These are phyloP conservation scores for Rhopalosiphum nymphaeae DNA, from an alignment of 2,888 invertebrate genomes.

Conservation along the genomic window DNA sequence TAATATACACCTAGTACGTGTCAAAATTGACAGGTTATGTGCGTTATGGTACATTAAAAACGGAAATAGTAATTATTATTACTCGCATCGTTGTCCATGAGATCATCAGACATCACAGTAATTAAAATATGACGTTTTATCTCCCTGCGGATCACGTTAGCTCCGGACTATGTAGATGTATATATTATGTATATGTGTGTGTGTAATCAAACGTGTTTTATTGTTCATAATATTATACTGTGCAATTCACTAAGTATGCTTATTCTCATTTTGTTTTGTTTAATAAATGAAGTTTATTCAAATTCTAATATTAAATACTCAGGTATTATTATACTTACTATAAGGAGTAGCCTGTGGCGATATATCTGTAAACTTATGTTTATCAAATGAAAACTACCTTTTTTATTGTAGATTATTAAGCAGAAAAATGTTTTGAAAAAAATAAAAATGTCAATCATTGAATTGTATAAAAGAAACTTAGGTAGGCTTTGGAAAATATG, in stretches of 20 bases:
- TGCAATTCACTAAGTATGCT: neutral
- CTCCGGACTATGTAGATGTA: neutral
- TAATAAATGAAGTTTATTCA: neutral
- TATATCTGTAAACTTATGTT: neutral
- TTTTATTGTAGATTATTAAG: neutral
- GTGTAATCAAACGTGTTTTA: neutral
- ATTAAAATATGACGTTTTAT: constrained; percentile 7
- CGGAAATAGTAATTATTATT: neutral
- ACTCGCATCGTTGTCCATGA: neutral
- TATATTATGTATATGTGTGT: neutral
- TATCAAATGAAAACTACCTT: neutral
- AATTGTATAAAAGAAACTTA: neutral
- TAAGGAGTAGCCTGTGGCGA: neutral
- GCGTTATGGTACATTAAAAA: neutral
- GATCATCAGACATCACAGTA: neutral
- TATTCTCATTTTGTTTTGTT: neutral
- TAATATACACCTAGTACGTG: neutral
- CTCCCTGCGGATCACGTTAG: neutral
- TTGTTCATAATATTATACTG: neutral
- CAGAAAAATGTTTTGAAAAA: neutral
- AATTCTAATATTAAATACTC: neutral
- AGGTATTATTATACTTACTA: neutral
- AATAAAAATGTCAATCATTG: neutral
- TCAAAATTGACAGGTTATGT: neutral
- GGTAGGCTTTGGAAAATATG: neutral